These are phyloP conservation scores for Hephaestus fuliginosus DNA, from an alignment of 2,797 vertebrate species.

Conservation along the genomic window DNA sequence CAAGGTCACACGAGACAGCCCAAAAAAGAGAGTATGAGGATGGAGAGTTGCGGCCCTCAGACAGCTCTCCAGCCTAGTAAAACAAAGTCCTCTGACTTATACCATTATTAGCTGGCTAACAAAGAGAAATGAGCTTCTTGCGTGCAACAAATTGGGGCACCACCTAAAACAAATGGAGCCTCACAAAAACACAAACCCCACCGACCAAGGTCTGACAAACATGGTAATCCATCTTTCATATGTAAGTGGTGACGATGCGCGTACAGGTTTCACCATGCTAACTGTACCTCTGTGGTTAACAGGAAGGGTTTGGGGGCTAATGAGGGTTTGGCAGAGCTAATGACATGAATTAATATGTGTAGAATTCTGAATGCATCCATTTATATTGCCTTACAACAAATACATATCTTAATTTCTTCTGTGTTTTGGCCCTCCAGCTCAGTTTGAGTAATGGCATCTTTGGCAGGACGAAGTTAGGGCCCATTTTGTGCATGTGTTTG, in stretches of 20 bases:
- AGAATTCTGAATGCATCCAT: background rate
- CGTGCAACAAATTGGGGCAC: constrained; percentile 70
- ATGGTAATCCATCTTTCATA: constrained; percentile 40
- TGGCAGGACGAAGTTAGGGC: constrained; percentile 28
- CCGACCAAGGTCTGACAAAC: constrained; percentile 37
- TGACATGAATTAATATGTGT: constrained; percentile 1
- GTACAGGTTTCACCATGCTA: constrained; percentile 1
- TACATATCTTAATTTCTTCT: constrained; percentile 1
- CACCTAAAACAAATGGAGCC: constrained; percentile 69
- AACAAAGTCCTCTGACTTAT: constrained; percentile 54
- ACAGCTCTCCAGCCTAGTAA: constrained; percentile 20
- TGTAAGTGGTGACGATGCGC: constrained; percentile 7
- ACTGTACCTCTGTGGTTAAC: background rate
- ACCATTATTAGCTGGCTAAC: constrained; percentile 63
- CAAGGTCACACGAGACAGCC: constrained; percentile 62
- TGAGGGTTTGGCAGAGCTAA: background rate
- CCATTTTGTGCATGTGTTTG: constrained; percentile 10
- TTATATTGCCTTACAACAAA: constrained; percentile 19
- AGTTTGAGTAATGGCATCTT: constrained; percentile 42
- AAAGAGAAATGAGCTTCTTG: constrained; percentile 76
- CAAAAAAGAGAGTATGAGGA: constrained; percentile 14
- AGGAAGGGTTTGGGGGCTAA: constrained; percentile 9
- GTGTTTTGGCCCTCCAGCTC: constrained; percentile 40
- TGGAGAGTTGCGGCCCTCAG: constrained; percentile 20
- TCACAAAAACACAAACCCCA: constrained; percentile 43